Evolutionary conservation across 2,888 invertebrate species (phyloP).

Genomic region (Yponomeuta cagnagella): DNA sequence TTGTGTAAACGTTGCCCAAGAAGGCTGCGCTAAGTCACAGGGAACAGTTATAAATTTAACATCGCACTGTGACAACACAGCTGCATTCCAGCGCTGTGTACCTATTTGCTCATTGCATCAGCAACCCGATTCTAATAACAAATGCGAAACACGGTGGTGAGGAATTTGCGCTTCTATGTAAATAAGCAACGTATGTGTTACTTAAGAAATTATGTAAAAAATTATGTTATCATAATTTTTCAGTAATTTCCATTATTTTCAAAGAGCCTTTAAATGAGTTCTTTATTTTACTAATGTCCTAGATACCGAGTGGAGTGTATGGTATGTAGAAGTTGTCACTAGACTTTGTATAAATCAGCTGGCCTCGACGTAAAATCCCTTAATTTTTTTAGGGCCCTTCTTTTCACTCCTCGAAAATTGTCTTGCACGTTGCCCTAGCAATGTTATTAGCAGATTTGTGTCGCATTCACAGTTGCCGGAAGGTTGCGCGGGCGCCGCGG

Average conservation of each 20-base stretch:
- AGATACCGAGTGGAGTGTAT: no score
- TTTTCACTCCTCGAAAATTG: no score
- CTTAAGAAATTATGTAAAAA: no score
- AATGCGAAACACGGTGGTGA: not conserved
- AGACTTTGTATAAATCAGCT: no score
- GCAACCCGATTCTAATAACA: not conserved
- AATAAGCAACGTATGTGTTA: no score
- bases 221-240: no score
- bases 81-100: not conserved
- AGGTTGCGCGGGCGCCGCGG: not conserved
- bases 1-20: not conserved
- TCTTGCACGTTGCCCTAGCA: not conserved
- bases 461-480: not conserved
- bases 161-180: not conserved
- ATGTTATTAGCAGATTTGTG: not conserved
- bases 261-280: no score
- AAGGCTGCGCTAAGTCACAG: not conserved
- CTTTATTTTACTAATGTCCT: no score
- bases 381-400: no score
- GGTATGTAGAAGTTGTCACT: no score
- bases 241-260: no score
- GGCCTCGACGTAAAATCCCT: no score
- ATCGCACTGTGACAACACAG: conserved; percentile 2
- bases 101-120: not conserved
- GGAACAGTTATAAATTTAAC: conserved; percentile 3